Evolutionary conservation across 2,797 vertebrate genomes (phyloP), one percentile per base, ranked within the genome.

Genomic region (Oophaga sylvatica): DNA sequence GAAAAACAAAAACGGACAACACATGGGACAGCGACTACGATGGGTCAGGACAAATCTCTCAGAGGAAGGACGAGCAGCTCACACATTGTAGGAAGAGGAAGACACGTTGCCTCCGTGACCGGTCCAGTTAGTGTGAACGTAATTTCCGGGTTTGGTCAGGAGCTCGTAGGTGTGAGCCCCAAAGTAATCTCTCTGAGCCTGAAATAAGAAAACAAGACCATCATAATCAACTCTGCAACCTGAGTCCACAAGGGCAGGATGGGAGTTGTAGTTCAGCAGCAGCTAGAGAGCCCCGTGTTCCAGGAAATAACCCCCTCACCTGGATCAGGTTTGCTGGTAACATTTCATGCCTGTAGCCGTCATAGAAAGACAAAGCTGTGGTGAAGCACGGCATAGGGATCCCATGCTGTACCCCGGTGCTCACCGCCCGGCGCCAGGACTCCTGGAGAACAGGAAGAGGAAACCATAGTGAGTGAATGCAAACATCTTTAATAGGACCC

Each of bases 351-450:
- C 98, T 95, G 95, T 99, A 99, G 0, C 98, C 98, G 0, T 99
- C 98, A 0, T 98, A 99, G 95, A 99, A 99, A 85, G 98, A 96
- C 89, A 99, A 94, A 0, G 98, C 98, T 0, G 98, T 99, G 89
- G 96, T 97, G 94, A 99, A 99, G 88, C 97, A 99, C 53, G 98
- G 98, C 97, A 99, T 97, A 2, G 98, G 98, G 90, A 99, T 97
- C 11, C 98, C 98, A 0, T 94, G 92, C 92, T 97, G 96, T 59
- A 99, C 96, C 0, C 97, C 98, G 0, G 94, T 95, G 87, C 97
- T 96, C 89, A 99, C 92, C 0, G 95, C 93, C 84, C 93, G 94
- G 83, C 98, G 96, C 98, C 98, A 99, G 0, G 98, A 97, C 29
- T 94, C 96, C 98, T 99, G 91, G 56, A 8, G 13, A 41, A 16